Conservation (phyloP, 1,140 invertebrate species). For the Drosophila nigromelanica region DNA sequence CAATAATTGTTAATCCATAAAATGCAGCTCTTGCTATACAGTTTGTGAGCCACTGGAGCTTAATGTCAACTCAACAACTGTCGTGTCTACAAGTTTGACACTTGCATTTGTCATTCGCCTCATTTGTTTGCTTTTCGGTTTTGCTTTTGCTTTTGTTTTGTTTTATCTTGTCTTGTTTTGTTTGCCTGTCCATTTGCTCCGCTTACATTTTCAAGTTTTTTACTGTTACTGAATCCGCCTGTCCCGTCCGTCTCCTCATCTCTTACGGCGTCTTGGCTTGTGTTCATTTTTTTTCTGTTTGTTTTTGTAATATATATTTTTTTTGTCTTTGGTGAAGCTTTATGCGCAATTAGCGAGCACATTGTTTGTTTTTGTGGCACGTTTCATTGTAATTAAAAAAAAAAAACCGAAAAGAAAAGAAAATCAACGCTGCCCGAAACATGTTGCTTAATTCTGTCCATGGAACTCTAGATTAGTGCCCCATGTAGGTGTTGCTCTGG, state of each 20-base stretch:
- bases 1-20: constrained; percentile 51
- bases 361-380: constrained; percentile 73
- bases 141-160: constrained; percentile 6
- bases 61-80: constrained; percentile 60
- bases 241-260: neutral
- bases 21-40: constrained; percentile 45
- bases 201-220: constrained; percentile 61
- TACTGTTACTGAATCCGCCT: constrained; percentile 48
- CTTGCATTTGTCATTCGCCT: constrained; percentile 71
- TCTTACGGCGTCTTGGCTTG: constrained; percentile 9
- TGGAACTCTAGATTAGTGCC: constrained; percentile 27
- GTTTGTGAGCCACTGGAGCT: constrained; percentile 53
- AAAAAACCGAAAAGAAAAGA: constrained; percentile 32
- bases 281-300: constrained; percentile 44
- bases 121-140: constrained; percentile 55
- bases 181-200: constrained; percentile 69
- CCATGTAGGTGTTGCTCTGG: constrained; percentile 31
- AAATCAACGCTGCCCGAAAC: constrained; percentile 41
- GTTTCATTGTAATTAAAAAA: constrained; percentile 74
- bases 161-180: constrained; percentile 39
- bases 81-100: constrained; percentile 52
- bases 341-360: constrained; percentile 70
- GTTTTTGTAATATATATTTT: constrained; percentile 28
- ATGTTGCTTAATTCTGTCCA: constrained; percentile 30
- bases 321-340: constrained; percentile 49